phyloP scores from a whole-genome alignment of 2,888 invertebrate genomes.

The Auanema sp. region DNA sequence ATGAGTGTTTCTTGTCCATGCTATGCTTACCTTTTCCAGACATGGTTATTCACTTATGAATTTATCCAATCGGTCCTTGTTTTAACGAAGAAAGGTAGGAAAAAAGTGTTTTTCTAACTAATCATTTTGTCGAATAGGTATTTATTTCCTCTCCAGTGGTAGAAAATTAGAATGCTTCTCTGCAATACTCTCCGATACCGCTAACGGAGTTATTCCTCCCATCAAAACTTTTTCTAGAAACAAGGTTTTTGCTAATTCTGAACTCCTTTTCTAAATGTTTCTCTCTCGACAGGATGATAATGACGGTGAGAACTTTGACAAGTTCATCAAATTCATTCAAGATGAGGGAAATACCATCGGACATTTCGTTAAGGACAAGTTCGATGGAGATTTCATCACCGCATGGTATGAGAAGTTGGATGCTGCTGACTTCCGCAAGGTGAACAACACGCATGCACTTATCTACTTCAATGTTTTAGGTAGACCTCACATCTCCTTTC shows the following conservation, averaged over 20 bases:
- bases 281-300: constrained; percentile 78
- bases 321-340: constrained; percentile 79
- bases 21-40: constrained; percentile 69
- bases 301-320: constrained; percentile 79
- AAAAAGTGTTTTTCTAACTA: neutral
- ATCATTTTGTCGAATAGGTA: constrained; percentile 56
- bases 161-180: constrained; percentile 96
- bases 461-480: constrained; percentile 22
- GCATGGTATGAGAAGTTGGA: constrained; percentile 82
- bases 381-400: constrained; percentile 88
- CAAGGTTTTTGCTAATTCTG: constrained; percentile 74
- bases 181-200: constrained; percentile 80
- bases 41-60: constrained; percentile 96
- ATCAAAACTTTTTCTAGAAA: constrained; percentile 85
- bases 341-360: constrained; percentile 83
- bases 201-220: constrained; percentile 75
- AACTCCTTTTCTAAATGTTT: neutral
- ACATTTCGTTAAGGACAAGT: constrained; percentile 88
- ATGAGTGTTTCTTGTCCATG: neutral
- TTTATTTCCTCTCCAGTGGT: constrained; percentile 90
- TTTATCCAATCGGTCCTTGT: constrained; percentile 92
- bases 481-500: constrained; percentile 81
- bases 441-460: constrained; percentile 54
- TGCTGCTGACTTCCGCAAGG: constrained; percentile 79
- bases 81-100: constrained; percentile 76